Conservation (phyloP, 2,888 invertebrate species). For the Limnephilus rhombicus region DNA sequence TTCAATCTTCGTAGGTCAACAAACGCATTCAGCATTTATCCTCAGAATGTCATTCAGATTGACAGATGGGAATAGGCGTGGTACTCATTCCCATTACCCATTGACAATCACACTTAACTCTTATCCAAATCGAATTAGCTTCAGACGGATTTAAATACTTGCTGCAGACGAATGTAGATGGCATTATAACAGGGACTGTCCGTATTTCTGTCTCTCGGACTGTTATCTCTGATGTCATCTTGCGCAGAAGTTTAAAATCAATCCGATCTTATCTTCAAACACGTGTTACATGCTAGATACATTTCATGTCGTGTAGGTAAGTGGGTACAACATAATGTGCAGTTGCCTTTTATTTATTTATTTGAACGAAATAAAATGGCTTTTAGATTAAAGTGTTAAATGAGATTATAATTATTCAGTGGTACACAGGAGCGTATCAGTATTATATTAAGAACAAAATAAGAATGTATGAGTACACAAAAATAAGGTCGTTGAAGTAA, state of each 20-base stretch:
- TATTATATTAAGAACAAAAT: no score
- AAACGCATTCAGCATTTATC: conserved; percentile 50
- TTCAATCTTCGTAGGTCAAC: conserved; percentile 42
- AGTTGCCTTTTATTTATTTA: no score
- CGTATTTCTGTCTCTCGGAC: neutral
- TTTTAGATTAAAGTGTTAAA: no score
- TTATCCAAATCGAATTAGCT: neutral
- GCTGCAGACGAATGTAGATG: neutral
- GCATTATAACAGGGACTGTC: neutral
- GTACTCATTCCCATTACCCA: neutral
- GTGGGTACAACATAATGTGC: no score
- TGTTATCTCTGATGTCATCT: neutral
- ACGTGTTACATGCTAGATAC: neutral
- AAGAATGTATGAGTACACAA: no score
- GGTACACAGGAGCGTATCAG: no score
- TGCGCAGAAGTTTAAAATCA: neutral
- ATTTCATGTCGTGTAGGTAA: no score
- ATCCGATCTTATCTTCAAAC: neutral
- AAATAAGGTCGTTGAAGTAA: no score
- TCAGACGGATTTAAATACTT: neutral
- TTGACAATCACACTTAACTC: neutral
- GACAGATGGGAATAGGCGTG: neutral
- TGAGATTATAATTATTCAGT: no score
- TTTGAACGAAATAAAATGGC: no score
- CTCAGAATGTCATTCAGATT: conserved; percentile 44